Conservation (phyloP, 2,888 invertebrate species). For the Icerya purchasi region DNA sequence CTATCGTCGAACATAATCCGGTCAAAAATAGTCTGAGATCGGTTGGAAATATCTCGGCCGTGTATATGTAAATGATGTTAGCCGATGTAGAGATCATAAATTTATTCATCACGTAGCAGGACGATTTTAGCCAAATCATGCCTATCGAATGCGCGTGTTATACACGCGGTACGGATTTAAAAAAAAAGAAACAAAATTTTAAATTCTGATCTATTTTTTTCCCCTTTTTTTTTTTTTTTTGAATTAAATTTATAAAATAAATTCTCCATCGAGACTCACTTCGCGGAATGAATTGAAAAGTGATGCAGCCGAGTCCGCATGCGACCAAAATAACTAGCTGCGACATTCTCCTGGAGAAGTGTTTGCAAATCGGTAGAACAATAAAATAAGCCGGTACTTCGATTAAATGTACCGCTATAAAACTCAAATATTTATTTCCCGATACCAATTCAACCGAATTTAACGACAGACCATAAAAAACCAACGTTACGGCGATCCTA, state of each 20-base stretch:
- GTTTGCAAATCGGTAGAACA: constrained; percentile 17
- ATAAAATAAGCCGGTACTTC: constrained; percentile 21
- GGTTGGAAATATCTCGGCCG: neutral
- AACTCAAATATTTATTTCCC: constrained; percentile 58
- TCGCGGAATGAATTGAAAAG: constrained; percentile 34
- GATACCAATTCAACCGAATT: constrained; percentile 46
- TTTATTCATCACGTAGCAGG: neutral
- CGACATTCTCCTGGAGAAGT: constrained; percentile 16
- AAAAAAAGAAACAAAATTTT: too few species aligned
- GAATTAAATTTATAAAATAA: too few species aligned
- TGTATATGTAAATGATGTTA: neutral
- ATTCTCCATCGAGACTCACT: too few species aligned
- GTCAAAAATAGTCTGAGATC: neutral
- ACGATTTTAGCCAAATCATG: neutral
- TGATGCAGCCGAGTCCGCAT: constrained; percentile 28
- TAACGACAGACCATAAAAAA: constrained; percentile 59
- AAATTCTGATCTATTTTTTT: too few species aligned
- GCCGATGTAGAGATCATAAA: neutral
- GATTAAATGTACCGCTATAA: constrained; percentile 30
- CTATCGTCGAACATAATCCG: constrained; percentile 19
- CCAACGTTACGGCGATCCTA: constrained; percentile 45
- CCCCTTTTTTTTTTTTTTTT: too few species aligned
- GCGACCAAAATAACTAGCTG: constrained; percentile 17
- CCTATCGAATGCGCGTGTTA: too few species aligned
- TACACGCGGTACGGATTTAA: too few species aligned